Evolutionary conservation across 2,888 invertebrate species (phyloP).

Genomic region (Proisotoma minuta): DNA sequence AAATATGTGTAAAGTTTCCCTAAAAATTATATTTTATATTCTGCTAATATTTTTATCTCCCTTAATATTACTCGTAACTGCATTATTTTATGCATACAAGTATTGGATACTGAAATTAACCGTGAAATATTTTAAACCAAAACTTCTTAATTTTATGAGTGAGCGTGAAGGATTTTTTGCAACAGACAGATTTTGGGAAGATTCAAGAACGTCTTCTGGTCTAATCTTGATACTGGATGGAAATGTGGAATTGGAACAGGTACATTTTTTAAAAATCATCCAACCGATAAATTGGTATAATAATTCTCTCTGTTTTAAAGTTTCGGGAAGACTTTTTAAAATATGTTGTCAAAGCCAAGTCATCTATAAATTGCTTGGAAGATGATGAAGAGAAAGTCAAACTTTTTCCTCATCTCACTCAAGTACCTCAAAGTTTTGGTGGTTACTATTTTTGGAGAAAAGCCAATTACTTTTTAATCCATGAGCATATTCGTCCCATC

Average conservation of each 20-base stretch:
- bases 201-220: constrained; percentile 24
- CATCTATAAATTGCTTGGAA: neutral
- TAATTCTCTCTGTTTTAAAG: constrained; percentile 15
- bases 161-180: constrained; percentile 24
- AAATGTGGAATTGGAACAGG: constrained; percentile 27
- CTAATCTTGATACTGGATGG: constrained; percentile 33
- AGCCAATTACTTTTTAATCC: constrained; percentile 38
- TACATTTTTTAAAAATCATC: constrained; percentile 11
- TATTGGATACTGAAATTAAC: constrained; percentile 30
- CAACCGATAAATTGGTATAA: too few species aligned
- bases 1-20: constrained; percentile 7
- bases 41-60: constrained; percentile 22
- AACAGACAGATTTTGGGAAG: constrained; percentile 30
- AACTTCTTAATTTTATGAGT: constrained; percentile 25
- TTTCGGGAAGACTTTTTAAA: constrained; percentile 31
- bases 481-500: constrained; percentile 39
- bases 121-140: constrained; percentile 30
- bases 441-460: constrained; percentile 39
- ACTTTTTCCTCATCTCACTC: constrained; percentile 33
- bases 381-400: constrained; percentile 8
- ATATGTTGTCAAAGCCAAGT: constrained; percentile 15
- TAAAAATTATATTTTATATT: constrained; percentile 28
- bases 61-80: constrained; percentile 20
- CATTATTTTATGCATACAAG: constrained; percentile 26
- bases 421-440: constrained; percentile 34